A percentile compares a stretch with the other conserved stretches of the same genome.
These are phyloP conservation scores for Vidua macroura DNA, from an alignment of 2,113 vertebrate genomes.

Conservation along the genomic window DNA sequence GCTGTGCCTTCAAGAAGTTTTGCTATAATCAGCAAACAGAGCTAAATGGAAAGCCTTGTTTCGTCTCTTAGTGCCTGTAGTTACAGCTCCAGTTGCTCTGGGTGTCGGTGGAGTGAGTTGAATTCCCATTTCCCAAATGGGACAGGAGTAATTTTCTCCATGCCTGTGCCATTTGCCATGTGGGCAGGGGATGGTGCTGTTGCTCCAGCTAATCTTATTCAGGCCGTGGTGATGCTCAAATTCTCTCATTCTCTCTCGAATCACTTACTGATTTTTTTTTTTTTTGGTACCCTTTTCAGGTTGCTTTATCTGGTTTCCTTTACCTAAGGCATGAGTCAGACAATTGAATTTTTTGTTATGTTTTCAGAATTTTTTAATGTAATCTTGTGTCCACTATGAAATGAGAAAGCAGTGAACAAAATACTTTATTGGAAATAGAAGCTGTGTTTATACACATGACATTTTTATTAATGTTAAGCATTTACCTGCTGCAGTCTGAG, in stretches of 20 bases:
- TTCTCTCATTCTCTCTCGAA: accelerated
- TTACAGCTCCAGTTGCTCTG: not conserved
- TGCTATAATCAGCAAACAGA: not conserved
- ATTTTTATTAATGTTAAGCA: not conserved
- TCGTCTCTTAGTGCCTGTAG: no score
- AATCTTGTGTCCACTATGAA: not conserved
- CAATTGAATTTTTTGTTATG: not conserved
- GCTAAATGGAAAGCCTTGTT: not conserved
- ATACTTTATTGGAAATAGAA: not conserved
- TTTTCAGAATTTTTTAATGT: not conserved
- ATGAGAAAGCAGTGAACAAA: not conserved
- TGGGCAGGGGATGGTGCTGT: not conserved
- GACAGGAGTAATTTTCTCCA: accelerated
- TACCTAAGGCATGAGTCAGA: not conserved
- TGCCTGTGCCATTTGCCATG: not conserved
- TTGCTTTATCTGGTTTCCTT: not conserved
- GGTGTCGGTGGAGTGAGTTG: accelerated
- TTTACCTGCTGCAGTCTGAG: not conserved
- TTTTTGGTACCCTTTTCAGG: not conserved
- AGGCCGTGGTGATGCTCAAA: accelerated
- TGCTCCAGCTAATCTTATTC: not conserved
- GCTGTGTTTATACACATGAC: not conserved
- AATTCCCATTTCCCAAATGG: accelerated
- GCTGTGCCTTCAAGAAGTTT: not conserved
- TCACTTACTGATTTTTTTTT: accelerated